Percentiles rank a stretch among this genome's conserved stretches.
These are phyloP conservation scores for Cantharis nigra DNA, from an alignment of 2,888 invertebrate genomes.

Conservation along the genomic window DNA sequence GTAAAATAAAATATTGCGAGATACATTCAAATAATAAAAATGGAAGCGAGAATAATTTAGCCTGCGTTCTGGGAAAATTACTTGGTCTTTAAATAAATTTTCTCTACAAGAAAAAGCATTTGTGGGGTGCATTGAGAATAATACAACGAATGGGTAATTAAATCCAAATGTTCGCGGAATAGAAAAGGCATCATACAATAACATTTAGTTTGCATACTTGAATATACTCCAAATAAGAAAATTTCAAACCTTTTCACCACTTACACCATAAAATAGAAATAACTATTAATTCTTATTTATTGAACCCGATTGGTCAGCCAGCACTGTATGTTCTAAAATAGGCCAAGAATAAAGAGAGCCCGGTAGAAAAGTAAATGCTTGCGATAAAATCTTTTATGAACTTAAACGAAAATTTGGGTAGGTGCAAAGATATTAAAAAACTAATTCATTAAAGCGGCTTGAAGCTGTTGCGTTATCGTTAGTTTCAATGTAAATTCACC, in stretches of 20 bases:
- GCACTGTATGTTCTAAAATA: too few species aligned
- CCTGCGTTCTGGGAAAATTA: background rate
- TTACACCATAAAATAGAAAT: too few species aligned
- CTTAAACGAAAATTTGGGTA: too few species aligned
- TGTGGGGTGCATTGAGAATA: background rate
- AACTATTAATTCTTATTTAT: too few species aligned
- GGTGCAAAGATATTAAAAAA: too few species aligned
- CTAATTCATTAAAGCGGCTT: too few species aligned
- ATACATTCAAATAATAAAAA: background rate
- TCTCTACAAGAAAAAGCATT: background rate
- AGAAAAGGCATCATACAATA: background rate
- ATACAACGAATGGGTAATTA: background rate
- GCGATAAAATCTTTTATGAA: too few species aligned
- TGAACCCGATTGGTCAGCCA: too few species aligned
- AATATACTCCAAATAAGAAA: background rate
- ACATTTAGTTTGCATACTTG: background rate
- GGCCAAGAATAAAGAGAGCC: too few species aligned
- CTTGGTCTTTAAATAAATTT: background rate
- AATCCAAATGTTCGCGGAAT: background rate
- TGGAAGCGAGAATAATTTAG: background rate
- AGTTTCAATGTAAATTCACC: too few species aligned
- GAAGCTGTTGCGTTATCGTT: too few species aligned
- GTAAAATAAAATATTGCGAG: background rate
- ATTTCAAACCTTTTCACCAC: background rate
- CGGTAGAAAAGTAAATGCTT: too few species aligned